These are phyloP conservation scores for Lobophora halterata DNA, from an alignment of 2,888 invertebrate species.

Conservation along the genomic window DNA sequence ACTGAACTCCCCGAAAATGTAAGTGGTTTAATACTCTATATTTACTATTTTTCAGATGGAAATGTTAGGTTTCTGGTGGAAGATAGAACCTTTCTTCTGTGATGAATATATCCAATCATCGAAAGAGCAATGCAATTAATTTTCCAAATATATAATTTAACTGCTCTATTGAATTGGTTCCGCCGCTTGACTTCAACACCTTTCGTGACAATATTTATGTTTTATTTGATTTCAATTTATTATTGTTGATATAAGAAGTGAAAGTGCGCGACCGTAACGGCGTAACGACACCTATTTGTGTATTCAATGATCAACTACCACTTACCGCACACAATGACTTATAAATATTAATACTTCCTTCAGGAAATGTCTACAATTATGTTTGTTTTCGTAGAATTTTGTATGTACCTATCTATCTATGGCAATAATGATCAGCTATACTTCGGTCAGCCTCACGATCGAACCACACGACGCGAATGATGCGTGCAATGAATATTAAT, in stretches of 20 bases:
- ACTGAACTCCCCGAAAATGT: constrained; percentile 47
- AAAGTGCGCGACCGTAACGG: constrained; percentile 25
- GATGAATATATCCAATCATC: no score
- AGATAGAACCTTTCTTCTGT: no score
- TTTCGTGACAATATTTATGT: constrained; percentile 14
- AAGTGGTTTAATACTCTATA: constrained; percentile 43
- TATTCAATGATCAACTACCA: constrained; percentile 19
- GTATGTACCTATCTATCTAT: constrained; percentile 13
- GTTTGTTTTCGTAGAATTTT: constrained; percentile 27
- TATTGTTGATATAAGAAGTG: constrained; percentile 26
- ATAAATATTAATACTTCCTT: constrained; percentile 36
- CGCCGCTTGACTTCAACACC: constrained; percentile 14
- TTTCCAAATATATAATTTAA: constrained; percentile 3
- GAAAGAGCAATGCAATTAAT: neutral
- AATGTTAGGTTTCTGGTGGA: no score
- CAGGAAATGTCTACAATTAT: constrained; percentile 32
- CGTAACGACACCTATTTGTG: constrained; percentile 17
- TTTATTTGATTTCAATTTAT: constrained; percentile 30
- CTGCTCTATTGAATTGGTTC: constrained; percentile 9
- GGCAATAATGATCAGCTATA: constrained; percentile 5
- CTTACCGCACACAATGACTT: constrained; percentile 22
- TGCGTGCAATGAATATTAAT: constrained; percentile 13
- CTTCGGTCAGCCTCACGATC: constrained; percentile 17
- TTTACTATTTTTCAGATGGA: no score
- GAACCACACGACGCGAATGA: constrained; percentile 21